Evolutionary conservation across 2,888 invertebrate species (phyloP), one percentile per base, ranked within the genome.

Genomic region (Ormyrus nitidulus): DNA sequence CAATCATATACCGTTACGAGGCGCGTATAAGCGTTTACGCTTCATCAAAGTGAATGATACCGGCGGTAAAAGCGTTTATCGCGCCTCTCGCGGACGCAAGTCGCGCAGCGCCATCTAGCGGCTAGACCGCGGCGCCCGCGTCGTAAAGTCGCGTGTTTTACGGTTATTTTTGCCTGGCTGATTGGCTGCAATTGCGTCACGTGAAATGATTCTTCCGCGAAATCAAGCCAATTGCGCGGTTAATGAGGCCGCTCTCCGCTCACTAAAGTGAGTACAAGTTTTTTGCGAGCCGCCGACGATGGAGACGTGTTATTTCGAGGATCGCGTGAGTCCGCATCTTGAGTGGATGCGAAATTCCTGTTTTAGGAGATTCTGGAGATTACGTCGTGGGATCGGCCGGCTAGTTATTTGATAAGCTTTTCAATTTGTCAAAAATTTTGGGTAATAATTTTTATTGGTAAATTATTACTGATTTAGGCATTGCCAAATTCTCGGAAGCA

Each of bases 171-270:
- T 64, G 61, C 69, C 48, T 5, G 58, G 54, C 54, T 77, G 77
- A 77, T 77, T 77, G 68, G 54, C 77, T 54, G 46, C 19, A 70
- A 77, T 77, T 70, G 56, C 77, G 77, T 62, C 77, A 48, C 54
- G 48, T 11, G 62, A 56, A 62, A 77, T 53, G 70, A 70, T 69
- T 70, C 70, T 77, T 77, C 77, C 77, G 77, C 64, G 77, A 77
- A 77, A 77, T 77, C 75, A 19, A 73, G 73, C 34, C 34, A 34
- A 34, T 34, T 19, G 46, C 34, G 73, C 51, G 34, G 34, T 34
- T 34, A 34, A 34, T 34, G 34, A 34, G 34, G 34, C 10, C 10
- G 3, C 46, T 9, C 34, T 34, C 46, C 62, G 46, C 10, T 61
- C 44, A 7, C 7, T 6, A 6, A 44, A 61, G 61, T 10, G 61